Conservation (phyloP, 2,888 invertebrate genomes). For the Synanthedon tipuliformis region DNA sequence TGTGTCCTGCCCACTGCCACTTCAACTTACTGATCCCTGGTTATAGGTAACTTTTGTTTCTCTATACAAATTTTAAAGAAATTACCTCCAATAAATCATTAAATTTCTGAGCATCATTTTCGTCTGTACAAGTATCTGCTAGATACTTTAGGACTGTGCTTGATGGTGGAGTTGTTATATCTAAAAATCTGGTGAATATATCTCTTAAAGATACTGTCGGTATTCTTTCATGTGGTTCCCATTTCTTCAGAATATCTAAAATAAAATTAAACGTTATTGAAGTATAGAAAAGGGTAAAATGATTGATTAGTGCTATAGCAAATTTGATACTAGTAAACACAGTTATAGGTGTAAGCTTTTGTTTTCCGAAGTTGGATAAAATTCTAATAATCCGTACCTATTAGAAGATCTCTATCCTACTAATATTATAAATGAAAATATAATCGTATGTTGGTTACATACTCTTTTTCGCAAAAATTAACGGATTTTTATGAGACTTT, state of each 20-base stretch:
- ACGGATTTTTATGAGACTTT: no score
- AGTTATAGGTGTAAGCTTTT: no score
- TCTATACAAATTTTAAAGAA: neutral
- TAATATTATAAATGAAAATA: no score
- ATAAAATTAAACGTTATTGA: neutral
- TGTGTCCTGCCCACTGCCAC: no score
- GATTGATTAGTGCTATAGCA: neutral
- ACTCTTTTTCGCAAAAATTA: no score
- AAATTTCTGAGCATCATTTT: slow-evolving; percentile 77
- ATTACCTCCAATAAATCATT: slow-evolving; percentile 78
- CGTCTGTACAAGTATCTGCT: slow-evolving; percentile 79
- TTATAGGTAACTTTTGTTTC: no score
- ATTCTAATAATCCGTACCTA: no score
- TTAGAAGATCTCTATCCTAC: no score
- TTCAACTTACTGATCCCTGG: no score
- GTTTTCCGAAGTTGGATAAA: no score
- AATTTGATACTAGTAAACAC: neutral
- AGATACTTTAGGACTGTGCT: slow-evolving; percentile 86
- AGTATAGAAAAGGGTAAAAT: no score
- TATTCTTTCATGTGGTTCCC: slow-evolving; percentile 87
- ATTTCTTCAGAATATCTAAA: slow-evolving; percentile 83
- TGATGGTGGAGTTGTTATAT: slow-evolving; percentile 91
- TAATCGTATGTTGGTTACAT: no score
- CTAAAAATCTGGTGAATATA: slow-evolving; percentile 83
- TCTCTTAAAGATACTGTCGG: slow-evolving; percentile 79